Conservation (phyloP, 1,140 invertebrate species). For the Lamellibrachia luymesi region DNA sequence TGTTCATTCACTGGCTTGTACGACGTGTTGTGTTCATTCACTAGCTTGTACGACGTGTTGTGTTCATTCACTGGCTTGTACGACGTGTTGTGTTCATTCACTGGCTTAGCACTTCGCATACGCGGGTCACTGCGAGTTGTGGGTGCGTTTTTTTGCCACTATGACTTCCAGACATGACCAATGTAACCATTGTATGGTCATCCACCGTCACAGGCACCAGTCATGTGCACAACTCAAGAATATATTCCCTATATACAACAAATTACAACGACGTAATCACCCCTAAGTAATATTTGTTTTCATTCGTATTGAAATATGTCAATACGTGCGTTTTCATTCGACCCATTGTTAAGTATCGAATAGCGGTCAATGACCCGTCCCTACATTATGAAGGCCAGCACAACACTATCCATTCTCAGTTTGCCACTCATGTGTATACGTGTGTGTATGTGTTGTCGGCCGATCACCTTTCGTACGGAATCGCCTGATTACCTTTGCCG, state of each 20-base stretch:
- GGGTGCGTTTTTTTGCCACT: too few relatives aligned
- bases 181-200: background rate
- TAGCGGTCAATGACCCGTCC: background rate
- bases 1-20: too few relatives aligned
- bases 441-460: background rate
- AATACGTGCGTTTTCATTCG: background rate
- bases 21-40: too few relatives aligned
- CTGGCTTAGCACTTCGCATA: background rate
- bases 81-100: background rate
- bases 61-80: too few relatives aligned
- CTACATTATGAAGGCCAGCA: background rate
- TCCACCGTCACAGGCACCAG: background rate
- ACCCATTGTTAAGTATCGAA: background rate
- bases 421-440: background rate
- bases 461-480: background rate
- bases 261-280: background rate
- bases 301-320: background rate
- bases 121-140: background rate
- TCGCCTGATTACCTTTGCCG: background rate
- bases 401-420: too few relatives aligned
- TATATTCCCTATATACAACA: background rate
- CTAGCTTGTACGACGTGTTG: too few relatives aligned
- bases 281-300: background rate
- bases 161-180: background rate
- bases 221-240: background rate